A percentile compares a stretch with the other conserved stretches of the same genome.
These are phyloP conservation scores for Patiria pectinifera DNA, from an alignment of 53 echinoderm and acorn worm species.

Conservation along the genomic window DNA sequence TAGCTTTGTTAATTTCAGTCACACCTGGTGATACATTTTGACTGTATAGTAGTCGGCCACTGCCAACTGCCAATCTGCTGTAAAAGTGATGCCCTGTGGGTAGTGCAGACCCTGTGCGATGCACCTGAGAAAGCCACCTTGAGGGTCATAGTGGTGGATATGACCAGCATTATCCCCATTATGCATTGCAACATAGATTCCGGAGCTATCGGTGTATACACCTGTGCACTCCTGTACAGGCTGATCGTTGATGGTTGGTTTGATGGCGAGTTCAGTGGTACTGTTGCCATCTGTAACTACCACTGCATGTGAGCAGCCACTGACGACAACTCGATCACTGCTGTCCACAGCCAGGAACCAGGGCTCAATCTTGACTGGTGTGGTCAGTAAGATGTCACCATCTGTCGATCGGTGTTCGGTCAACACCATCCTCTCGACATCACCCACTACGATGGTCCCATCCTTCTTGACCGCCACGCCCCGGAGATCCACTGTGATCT, in stretches of 20 bases:
- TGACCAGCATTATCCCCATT: too few relatives aligned
- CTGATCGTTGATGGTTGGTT: background rate
- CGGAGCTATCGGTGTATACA: background rate
- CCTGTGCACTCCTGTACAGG: background rate
- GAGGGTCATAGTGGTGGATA: too few relatives aligned
- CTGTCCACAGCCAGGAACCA: background rate
- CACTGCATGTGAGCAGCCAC: background rate
- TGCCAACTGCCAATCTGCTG: background rate
- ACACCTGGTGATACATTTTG: constrained; percentile 17
- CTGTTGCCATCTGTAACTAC: background rate
- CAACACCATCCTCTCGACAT: background rate
- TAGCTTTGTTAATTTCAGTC: background rate
- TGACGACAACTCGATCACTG: background rate
- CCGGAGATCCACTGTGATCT: background rate
- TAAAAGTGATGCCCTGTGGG: constrained; percentile 17
- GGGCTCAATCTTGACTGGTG: constrained; percentile 12
- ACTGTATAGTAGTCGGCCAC: constrained; percentile 20
- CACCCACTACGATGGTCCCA: constrained; percentile 2
- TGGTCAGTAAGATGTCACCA: background rate
- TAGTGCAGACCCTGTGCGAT: background rate
- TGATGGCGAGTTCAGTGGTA: constrained; percentile 2
- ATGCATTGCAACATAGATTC: background rate
- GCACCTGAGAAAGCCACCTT: too few relatives aligned
- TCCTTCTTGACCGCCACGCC: constrained; percentile 20
- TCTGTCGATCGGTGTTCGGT: constrained; percentile 8